Conservation (phyloP, 1,140 invertebrate genomes). For the Zaprionus davidi region DNA sequence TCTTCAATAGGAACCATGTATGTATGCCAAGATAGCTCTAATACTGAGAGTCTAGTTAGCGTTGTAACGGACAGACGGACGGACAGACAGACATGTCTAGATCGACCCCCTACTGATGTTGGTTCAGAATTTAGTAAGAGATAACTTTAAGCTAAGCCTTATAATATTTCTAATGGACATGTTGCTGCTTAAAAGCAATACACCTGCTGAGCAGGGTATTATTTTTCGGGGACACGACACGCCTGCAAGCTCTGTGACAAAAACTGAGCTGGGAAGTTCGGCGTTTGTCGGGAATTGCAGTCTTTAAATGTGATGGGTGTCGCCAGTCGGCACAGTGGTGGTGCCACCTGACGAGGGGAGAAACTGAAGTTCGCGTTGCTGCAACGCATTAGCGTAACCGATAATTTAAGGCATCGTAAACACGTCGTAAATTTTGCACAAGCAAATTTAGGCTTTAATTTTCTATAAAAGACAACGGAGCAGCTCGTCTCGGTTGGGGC, state of each 20-base stretch:
- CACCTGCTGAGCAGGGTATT: not conserved
- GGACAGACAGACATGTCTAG: no score
- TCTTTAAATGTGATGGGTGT: conserved; percentile 1
- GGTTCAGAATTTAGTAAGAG: no score
- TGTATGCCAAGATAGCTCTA: no score
- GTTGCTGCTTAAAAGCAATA: no score
- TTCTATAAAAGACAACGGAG: conserved; percentile 53
- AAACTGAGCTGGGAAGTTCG: conserved; percentile 5
- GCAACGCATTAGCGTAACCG: conserved; percentile 71
- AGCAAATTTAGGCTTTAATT: conserved; percentile 68
- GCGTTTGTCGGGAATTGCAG: not conserved
- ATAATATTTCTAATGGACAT: no score
- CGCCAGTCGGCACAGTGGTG: conserved; percentile 7
- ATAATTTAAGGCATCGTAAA: conserved; percentile 78
- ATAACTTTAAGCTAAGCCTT: no score
- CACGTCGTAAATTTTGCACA: conserved; percentile 78
- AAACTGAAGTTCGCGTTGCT: conserved; percentile 64
- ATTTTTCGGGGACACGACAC: not conserved
- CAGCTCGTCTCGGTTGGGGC: conserved; percentile 32
- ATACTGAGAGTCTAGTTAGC: no score
- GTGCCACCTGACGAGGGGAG: conserved; percentile 10
- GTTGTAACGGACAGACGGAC: no score
- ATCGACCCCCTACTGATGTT: no score
- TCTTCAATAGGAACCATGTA: no score
- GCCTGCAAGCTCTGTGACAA: not conserved